phyloP scores from a whole-genome alignment of 92 coral and sea anemone genomes.

The Actinernus sp. region DNA sequence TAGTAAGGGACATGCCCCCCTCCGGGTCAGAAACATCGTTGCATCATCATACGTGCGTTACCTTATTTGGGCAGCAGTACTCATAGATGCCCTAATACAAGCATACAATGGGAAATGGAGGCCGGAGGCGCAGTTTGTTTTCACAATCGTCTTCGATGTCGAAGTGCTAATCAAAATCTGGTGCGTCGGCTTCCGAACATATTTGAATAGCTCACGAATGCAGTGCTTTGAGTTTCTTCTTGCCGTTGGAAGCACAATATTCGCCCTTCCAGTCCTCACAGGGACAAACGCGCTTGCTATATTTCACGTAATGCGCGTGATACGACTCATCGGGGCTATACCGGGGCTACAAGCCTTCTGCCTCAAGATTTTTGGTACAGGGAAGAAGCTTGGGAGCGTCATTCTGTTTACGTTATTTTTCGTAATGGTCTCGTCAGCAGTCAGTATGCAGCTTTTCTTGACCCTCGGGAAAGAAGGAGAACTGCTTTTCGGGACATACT shows the following conservation, averaged over 20 bases:
- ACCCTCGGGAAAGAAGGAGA: constrained; percentile 47
- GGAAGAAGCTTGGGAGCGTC: constrained; percentile 90
- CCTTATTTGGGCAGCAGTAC: constrained; percentile 67
- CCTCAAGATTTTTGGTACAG: constrained; percentile 95
- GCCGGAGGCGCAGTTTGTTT: constrained; percentile 72
- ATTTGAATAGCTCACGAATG: constrained; percentile 81
- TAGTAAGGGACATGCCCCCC: constrained; percentile 92
- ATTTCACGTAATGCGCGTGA: constrained; percentile 93
- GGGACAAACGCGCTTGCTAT: constrained; percentile 60
- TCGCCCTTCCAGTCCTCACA: constrained; percentile 75
- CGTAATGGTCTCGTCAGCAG: constrained; percentile 81
- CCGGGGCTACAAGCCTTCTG: constrained; percentile 93
- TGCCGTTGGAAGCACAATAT: constrained; percentile 92
- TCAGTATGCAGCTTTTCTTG: constrained; percentile 92
- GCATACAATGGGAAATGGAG: constrained; percentile 56
- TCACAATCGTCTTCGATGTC: constrained; percentile 87
- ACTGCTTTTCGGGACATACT: constrained; percentile 74
- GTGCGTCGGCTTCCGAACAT: constrained; percentile 92
- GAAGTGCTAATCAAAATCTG: constrained; percentile 94
- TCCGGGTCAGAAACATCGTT: constrained; percentile 73
- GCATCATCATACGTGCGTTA: constrained; percentile 75
- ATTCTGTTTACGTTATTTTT: constrained; percentile 85
- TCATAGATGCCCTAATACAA: constrained; percentile 85
- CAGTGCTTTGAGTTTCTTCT: constrained; percentile 84
- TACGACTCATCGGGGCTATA: constrained; percentile 86